Conservation (phyloP, 2,113 vertebrate genomes). For the Elephas maximus region DNA sequence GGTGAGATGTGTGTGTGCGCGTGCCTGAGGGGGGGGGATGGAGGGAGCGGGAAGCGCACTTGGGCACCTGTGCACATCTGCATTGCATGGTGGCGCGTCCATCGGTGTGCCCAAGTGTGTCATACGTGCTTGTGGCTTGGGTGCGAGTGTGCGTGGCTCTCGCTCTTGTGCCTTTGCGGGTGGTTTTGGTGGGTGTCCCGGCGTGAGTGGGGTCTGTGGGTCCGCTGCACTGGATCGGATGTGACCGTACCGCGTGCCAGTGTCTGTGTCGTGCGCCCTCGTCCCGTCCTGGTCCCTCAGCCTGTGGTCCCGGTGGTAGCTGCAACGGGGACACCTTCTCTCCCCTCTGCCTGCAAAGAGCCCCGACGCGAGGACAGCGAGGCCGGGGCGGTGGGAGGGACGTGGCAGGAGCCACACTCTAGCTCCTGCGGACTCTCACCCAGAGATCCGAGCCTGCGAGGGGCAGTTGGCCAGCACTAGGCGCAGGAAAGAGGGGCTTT, state of each 20-base stretch:
- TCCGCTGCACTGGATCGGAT: neutral
- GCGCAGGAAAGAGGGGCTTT: neutral
- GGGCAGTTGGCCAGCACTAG: too few relatives aligned
- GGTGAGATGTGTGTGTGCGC: constrained; percentile 43
- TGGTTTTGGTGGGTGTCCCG: neutral
- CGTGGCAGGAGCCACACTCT: neutral
- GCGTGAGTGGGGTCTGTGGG: neutral
- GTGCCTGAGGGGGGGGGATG: neutral
- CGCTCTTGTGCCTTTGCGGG: neutral
- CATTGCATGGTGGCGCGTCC: neutral
- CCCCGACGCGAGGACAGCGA: neutral
- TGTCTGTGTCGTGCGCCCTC: neutral
- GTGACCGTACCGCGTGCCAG: neutral
- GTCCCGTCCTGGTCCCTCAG: neutral
- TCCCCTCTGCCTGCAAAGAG: neutral
- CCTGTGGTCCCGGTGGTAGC: neutral
- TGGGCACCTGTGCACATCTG: constrained; percentile 51
- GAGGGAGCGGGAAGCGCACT: neutral
- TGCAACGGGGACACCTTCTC: constrained; percentile 40
- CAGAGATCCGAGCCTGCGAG: neutral
- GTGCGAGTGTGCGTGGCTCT: neutral
- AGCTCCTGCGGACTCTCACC: neutral
- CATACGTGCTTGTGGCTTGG: neutral
- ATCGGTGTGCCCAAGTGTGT: neutral
- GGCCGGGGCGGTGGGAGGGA: neutral